Percentiles rank a stretch among this genome's conserved stretches.
These are phyloP conservation scores for Campylomormyrus tamandua DNA, from an alignment of 2,113 vertebrate genomes.

Conservation along the genomic window DNA sequence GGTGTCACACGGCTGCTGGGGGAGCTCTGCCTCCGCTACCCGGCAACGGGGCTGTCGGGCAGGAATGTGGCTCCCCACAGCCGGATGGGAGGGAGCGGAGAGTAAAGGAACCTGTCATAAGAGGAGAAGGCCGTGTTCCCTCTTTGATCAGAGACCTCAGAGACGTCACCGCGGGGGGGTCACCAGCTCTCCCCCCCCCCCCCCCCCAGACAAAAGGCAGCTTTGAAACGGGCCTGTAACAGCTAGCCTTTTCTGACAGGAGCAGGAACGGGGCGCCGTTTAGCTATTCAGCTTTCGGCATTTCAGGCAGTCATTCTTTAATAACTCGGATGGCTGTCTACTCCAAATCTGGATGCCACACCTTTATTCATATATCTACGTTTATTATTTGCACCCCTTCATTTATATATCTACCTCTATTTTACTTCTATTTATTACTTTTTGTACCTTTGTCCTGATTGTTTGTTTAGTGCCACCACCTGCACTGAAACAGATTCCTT, in stretches of 20 bases:
- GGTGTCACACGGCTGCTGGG: neutral
- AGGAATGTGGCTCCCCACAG: conserved; percentile 14
- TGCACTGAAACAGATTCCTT: neutral
- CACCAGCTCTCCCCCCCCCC: neutral
- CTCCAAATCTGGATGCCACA: neutral
- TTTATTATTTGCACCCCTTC: neutral
- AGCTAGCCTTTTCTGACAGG: neutral
- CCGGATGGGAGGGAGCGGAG: neutral
- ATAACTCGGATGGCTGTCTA: neutral
- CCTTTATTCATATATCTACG: too few species aligned
- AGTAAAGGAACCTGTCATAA: conserved; percentile 14
- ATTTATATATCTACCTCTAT: neutral
- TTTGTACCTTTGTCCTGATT: neutral
- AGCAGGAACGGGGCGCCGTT: neutral
- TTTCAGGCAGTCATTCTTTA: neutral
- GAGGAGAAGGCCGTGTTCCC: neutral
- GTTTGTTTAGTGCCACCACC: neutral
- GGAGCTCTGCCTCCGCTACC: neutral
- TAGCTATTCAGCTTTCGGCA: neutral
- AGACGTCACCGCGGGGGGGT: neutral
- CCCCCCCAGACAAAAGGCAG: neutral
- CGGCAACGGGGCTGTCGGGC: neutral
- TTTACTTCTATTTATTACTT: neutral
- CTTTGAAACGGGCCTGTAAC: neutral
- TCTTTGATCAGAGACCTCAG: conserved; percentile 15